Percentiles rank a stretch among this genome's conserved stretches.
Conservation (phyloP, 2,888 invertebrate genomes). For the Synergus itoensis region DNA sequence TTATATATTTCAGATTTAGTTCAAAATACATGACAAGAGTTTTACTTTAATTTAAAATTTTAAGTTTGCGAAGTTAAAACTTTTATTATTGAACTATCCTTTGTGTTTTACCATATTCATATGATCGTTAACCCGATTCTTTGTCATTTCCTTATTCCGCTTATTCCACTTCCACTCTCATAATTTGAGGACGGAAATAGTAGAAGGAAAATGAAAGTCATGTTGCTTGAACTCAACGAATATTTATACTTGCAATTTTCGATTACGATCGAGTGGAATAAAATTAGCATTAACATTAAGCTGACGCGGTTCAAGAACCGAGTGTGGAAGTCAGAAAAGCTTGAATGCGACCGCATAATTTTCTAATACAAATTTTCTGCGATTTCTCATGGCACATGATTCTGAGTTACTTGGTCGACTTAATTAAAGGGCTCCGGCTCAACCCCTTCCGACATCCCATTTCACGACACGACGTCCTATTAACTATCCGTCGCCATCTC, state of each 20-base stretch:
- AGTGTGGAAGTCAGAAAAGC: background rate
- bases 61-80: background rate
- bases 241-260: constrained; percentile 32
- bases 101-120: constrained; percentile 20
- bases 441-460: constrained; percentile 24
- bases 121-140: constrained; percentile 17
- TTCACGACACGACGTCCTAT: constrained; percentile 25
- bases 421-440: constrained; percentile 23
- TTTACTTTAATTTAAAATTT: background rate
- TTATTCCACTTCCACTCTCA: constrained; percentile 7
- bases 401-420: constrained; percentile 27
- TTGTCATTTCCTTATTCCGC: constrained; percentile 18
- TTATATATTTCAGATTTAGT: background rate
- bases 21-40: background rate
- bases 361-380: constrained; percentile 11
- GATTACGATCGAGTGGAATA: constrained; percentile 16
- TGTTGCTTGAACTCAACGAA: constrained; percentile 27
- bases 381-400: constrained; percentile 11
- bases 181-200: constrained; percentile 3
- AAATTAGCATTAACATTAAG: constrained; percentile 25
- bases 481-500: constrained; percentile 35
- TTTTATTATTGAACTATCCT: background rate
- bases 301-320: background rate
- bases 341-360: constrained; percentile 8
- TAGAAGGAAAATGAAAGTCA: constrained; percentile 27